A percentile compares a stretch with the other conserved stretches of the same genome.
phyloP scores from a whole-genome alignment of 1,140 invertebrate genomes.

The Cherax destructor region DNA sequence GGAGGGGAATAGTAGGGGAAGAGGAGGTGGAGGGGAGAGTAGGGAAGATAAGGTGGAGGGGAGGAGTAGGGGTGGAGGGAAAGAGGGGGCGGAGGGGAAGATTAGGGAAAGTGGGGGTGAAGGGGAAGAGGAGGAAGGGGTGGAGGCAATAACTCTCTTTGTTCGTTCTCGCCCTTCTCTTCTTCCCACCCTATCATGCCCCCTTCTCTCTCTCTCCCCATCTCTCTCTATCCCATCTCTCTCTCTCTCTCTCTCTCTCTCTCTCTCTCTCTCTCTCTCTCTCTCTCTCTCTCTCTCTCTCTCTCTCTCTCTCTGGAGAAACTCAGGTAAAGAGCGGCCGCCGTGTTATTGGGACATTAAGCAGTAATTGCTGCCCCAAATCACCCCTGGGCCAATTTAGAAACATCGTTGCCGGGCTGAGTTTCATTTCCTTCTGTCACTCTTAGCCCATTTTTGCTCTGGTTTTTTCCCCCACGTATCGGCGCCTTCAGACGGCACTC shows the following conservation, averaged over 20 bases:
- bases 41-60: too few species aligned
- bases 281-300: not conserved
- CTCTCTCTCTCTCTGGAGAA: not conserved
- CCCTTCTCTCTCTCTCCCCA: not conserved
- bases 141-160: not conserved
- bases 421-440: constrained; percentile 18
- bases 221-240: not conserved
- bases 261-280: not conserved
- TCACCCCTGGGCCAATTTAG: constrained; percentile 8
- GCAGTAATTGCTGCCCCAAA: constrained; percentile 7
- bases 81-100: too few species aligned
- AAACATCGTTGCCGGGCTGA: constrained; percentile 5
- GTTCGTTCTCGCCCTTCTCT: not conserved
- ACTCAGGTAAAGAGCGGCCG: not conserved
- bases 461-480: not conserved
- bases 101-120: too few species aligned
- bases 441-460: not conserved
- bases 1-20: too few species aligned
- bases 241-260: not conserved
- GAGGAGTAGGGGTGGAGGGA: too few species aligned
- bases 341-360: constrained; percentile 10
- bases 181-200: not conserved
- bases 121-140: too few species aligned
- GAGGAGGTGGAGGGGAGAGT: too few species aligned
- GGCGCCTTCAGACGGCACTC: not conserved